Evolutionary conservation across 2,888 invertebrate genomes (phyloP), one percentile per base, ranked within the genome.

Genomic region (Odontocolon sp.): DNA sequence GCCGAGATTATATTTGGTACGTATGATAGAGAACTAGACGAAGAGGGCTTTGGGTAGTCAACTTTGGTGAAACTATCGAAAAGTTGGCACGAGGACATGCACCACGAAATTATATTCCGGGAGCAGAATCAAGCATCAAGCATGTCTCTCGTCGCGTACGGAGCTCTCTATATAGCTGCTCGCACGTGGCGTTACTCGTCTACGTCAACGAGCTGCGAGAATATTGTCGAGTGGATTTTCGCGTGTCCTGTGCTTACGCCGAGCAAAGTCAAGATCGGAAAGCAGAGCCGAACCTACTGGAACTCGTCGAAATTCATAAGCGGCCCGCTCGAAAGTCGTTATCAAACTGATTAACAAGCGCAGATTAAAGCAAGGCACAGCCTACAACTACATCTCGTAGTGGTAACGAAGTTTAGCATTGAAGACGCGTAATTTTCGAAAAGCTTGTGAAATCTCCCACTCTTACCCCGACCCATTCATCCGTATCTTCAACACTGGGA

Each of bases 261-360:
- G 3, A 11, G 23, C 18, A 79, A 56, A 54, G n/a, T n/a, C n/a
- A n/a, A n/a, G n/a, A n/a, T n/a, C n/a, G n/a, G n/a, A n/a, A n/a
- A n/a, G n/a, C n/a, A n/a, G n/a, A n/a, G n/a, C n/a, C n/a, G n/a
- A n/a, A n/a, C n/a, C n/a, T n/a, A n/a, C n/a, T n/a, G n/a, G 59
- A 38, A 71, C 54, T 66, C 67, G 59, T 23, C 56, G 61, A 79
- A 77, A 80, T 84, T 83, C 78, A 75, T 78, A 73, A 80, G 78
- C 79, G 70, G 73, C 71, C 73, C 68, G 50, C 81, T 67, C 74
- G 75, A 71, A 83, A 82, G 79, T 81, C 78, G 77, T 82, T 85
- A 83, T 78, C 82, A 81, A 83, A 80, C 79, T 81, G 83, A 85
- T 83, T 84, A 85, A 81, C 83, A 81, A 80, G 81, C 76, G 67